phyloP scores from a whole-genome alignment of 2,113 vertebrate genomes.

The Tragelaphus scriptus region DNA sequence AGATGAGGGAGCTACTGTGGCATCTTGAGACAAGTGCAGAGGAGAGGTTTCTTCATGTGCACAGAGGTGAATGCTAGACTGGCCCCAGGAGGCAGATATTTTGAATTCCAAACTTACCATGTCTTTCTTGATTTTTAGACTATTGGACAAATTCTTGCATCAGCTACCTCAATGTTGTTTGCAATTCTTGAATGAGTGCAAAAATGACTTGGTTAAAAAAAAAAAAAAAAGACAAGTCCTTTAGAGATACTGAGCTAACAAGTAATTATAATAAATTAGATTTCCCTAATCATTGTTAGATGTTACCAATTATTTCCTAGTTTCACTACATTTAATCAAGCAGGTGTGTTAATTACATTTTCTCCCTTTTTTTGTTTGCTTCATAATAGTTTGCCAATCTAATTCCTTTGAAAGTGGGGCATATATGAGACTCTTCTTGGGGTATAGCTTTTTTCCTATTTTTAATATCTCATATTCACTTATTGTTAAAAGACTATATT shows the following conservation, averaged over 20 bases:
- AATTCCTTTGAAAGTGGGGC: background rate
- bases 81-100: background rate
- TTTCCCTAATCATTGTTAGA: slow-evolving; percentile 14
- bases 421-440: background rate
- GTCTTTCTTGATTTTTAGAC: background rate
- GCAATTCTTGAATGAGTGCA: background rate
- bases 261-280: background rate
- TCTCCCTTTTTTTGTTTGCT: background rate
- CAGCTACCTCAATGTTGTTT: background rate
- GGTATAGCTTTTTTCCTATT: background rate
- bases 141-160: background rate
- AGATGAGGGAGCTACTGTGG: background rate
- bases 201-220: background rate
- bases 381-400: background rate
- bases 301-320: background rate
- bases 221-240: background rate
- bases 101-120: background rate
- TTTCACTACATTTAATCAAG: background rate
- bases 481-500: background rate
- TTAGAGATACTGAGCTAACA: background rate
- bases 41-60: background rate
- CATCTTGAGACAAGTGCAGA: background rate
- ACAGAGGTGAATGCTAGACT: background rate
- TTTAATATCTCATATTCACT: background rate
- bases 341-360: background rate